Percentiles rank a stretch among this genome's conserved stretches.
phyloP scores from a whole-genome alignment of 2,888 invertebrate genomes.

The Lepidocyrtoides sp. region DNA sequence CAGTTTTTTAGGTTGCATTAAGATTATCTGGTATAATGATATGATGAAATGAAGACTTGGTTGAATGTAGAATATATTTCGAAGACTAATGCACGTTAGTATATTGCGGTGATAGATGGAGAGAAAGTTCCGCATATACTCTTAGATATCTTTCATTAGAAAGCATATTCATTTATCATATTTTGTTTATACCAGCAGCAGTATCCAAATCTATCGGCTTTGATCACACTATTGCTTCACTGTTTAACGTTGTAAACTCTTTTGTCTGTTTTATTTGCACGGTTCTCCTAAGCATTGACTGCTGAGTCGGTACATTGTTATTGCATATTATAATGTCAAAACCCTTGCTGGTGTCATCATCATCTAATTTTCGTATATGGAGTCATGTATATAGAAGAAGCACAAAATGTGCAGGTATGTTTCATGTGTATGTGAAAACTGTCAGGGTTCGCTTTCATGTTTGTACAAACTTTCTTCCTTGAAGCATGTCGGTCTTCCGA shows the following conservation, averaged over 20 bases:
- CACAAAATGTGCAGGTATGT: not conserved
- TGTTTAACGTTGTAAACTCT: too few species aligned
- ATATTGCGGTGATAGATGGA: too few species aligned
- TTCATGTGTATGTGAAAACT: constrained; percentile 8
- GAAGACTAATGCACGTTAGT: too few species aligned
- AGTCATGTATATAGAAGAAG: not conserved
- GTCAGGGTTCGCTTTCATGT: constrained; percentile 11
- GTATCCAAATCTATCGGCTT: too few species aligned
- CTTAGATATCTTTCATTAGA: too few species aligned
- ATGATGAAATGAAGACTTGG: too few species aligned
- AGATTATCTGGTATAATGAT: not conserved
- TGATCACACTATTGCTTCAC: too few species aligned
- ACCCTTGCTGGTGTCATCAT: constrained; percentile 34
- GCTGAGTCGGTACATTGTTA: constrained; percentile 23
- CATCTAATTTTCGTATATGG: too few species aligned
- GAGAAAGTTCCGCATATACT: too few species aligned
- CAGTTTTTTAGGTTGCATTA: not conserved
- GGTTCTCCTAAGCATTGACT: constrained; percentile 63
- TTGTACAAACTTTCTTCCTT: constrained; percentile 51
- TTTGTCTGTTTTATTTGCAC: constrained; percentile 1
- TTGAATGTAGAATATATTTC: too few species aligned
- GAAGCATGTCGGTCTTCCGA: constrained; percentile 77
- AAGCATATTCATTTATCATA: too few species aligned
- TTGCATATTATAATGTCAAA: constrained; percentile 65
- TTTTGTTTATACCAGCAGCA: too few species aligned